Evolutionary conservation across 2,113 vertebrate species (phyloP), one percentile per base, ranked within the genome.

Genomic region (chimpanzee (Pan troglodytes)): DNA sequence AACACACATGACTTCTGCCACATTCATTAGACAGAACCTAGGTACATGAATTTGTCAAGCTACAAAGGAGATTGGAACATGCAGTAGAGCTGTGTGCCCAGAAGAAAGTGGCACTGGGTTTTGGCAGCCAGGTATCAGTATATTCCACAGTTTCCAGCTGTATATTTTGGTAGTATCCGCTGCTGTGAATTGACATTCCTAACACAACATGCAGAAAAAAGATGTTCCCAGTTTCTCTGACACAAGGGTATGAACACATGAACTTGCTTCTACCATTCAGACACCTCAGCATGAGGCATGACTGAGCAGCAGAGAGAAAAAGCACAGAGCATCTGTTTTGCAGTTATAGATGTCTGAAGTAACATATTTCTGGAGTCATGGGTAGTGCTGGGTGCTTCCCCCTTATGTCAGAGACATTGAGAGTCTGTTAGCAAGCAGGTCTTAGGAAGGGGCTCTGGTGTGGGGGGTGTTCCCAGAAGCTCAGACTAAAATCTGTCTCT

Each of bases 1-100:
- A 27, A 35, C 20, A 1, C 25, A 3, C 16, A 1, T 3, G 9
- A 23, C n/a, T 23, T 23, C 3, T 4, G 2, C 40, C 45, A 32
- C 50, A n/a, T 48, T 6, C 32, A 6, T 6, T 11, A 18, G 43
- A 57, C 64, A 52, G 80, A 95, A 27, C 20, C 25, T 14, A 6
- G 22, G 27, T 11, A 10, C 1, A 5, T 43, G 88, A 23, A 6
- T n/a, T 27, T 22, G 11, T 45, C 27, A 43, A 11, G 20, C 12
- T 40, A 11, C 2, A 10, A 20, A 52, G n/a, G 23, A 57, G 20
- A 22, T 13, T 43, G 2, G n/a, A 38, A 25, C 23, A 32, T 30
- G 12, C 8, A 5, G 23, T 45, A 2, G 6, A 18, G 25, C 78
- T 48, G 27, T 17, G 50, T 2, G 6, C 5, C 64, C 27, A 22